Conservation (phyloP, 2,113 vertebrate genomes). For the Sinocyclocheilus anshuiensis region DNA sequence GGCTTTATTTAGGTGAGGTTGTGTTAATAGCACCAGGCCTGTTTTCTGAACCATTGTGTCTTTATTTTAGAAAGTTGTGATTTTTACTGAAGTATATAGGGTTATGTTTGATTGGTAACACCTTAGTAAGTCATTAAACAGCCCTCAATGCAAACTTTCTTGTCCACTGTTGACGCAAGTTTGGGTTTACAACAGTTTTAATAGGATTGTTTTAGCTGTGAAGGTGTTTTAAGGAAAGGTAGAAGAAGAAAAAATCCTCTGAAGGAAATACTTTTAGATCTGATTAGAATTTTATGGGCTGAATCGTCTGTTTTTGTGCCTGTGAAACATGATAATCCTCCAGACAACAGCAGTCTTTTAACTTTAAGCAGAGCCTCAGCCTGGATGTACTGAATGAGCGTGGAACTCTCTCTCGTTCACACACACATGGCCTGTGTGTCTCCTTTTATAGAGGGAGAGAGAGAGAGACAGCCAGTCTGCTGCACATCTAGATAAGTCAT, state of each 20-base stretch:
- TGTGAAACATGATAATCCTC: slow-evolving; percentile 24
- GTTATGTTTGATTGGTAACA: neutral
- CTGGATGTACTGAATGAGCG: neutral
- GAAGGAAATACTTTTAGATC: neutral
- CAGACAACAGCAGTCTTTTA: slow-evolving; percentile 9
- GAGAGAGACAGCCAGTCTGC: slow-evolving; percentile 35
- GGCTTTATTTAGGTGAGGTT: neutral
- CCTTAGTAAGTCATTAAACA: neutral
- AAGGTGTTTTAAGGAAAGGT: slow-evolving; percentile 7
- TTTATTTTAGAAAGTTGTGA: neutral
- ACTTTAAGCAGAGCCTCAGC: slow-evolving; percentile 2
- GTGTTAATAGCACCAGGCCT: neutral
- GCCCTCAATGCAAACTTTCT: neutral
- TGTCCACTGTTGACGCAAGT: neutral
- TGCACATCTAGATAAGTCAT: slow-evolving; percentile 53
- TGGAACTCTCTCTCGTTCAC: neutral
- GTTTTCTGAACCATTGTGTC: neutral
- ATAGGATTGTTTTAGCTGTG: neutral
- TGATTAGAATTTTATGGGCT: neutral
- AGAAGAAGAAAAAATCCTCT: slow-evolving; percentile 1
- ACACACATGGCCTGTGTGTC: neutral
- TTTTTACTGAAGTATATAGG: neutral
- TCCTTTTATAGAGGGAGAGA: slow-evolving; percentile 30
- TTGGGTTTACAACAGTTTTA: neutral
- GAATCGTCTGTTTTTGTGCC: neutral